Evolutionary conservation across 2,888 invertebrate species (phyloP).

Genomic region (Drosophila paracracens): DNA sequence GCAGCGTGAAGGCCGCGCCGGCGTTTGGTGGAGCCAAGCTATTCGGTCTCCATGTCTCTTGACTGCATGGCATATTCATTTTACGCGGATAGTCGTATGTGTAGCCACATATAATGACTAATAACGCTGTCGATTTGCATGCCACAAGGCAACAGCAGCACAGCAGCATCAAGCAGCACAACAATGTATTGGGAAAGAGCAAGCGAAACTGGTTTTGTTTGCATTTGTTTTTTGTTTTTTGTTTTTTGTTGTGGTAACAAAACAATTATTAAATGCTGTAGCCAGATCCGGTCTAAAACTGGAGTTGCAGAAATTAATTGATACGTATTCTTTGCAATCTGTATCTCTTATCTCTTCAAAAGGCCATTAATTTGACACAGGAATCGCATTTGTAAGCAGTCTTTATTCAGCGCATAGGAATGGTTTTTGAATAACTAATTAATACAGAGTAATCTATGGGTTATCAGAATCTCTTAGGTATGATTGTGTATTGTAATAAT

Average conservation of each 20-base stretch:
- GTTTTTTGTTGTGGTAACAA: conserved; percentile 1
- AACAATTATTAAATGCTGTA: conserved; percentile 44
- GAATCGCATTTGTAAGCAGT: not conserved
- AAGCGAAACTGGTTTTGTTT: conserved; percentile 44
- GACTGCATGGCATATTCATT: conserved; percentile 17
- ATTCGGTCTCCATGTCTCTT: not conserved
- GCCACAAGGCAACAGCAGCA: conserved; percentile 46
- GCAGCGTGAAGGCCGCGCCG: conserved; percentile 56
- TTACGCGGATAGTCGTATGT: conserved; percentile 21
- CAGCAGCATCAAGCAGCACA: conserved; percentile 9
- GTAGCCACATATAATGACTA: conserved; percentile 55
- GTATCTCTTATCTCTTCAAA: conserved; percentile 9
- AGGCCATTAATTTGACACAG: conserved; percentile 4
- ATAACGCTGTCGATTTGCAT: conserved; percentile 59
- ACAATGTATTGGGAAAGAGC: conserved; percentile 42
- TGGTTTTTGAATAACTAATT: not conserved
- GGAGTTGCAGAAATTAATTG: conserved; percentile 17
- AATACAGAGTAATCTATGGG: not conserved
- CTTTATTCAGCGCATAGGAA: conserved; percentile 4
- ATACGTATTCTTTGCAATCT: conserved; percentile 21
- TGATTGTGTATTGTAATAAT: not conserved
- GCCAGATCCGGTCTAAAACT: conserved; percentile 35
- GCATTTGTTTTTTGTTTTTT: conserved; percentile 11
- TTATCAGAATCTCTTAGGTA: not conserved
- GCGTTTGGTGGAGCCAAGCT: conserved; percentile 6